These are phyloP conservation scores for Torymus auratus DNA, from an alignment of 2,888 invertebrate genomes.

Conservation along the genomic window DNA sequence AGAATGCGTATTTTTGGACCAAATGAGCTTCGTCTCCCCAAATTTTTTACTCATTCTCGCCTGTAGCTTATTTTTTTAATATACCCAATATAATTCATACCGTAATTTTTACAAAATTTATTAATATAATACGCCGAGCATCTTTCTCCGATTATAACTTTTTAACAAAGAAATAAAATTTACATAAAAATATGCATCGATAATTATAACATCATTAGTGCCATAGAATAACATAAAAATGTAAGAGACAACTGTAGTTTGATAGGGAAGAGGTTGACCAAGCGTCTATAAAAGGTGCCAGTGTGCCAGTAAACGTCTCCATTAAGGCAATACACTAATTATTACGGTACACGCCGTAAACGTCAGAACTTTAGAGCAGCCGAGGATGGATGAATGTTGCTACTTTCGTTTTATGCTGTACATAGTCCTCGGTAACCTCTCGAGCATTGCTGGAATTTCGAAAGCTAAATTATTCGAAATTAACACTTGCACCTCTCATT, in stretches of 20 bases:
- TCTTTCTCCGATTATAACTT: no score
- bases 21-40: no score
- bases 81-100: no score
- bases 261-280: background rate
- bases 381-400: conserved; percentile 59
- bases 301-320: conserved; percentile 47
- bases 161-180: no score
- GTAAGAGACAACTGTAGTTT: background rate
- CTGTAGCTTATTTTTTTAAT: no score
- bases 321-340: conserved; percentile 46
- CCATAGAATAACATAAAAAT: conserved; percentile 1
- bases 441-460: no score
- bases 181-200: background rate
- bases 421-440: background rate
- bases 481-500: no score
- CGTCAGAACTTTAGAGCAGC: conserved; percentile 26
- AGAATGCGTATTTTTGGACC: no score
- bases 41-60: no score
- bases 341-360: conserved; percentile 49
- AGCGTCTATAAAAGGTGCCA: conserved; percentile 33
- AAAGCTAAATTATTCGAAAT: no score
- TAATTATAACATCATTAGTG: conserved; percentile 13
- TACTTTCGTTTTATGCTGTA: conserved; percentile 43
- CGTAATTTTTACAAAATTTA: no score
- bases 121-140: no score